Evolutionary conservation across 2,888 invertebrate genomes (phyloP).

Genomic region (Apamea crenata): DNA sequence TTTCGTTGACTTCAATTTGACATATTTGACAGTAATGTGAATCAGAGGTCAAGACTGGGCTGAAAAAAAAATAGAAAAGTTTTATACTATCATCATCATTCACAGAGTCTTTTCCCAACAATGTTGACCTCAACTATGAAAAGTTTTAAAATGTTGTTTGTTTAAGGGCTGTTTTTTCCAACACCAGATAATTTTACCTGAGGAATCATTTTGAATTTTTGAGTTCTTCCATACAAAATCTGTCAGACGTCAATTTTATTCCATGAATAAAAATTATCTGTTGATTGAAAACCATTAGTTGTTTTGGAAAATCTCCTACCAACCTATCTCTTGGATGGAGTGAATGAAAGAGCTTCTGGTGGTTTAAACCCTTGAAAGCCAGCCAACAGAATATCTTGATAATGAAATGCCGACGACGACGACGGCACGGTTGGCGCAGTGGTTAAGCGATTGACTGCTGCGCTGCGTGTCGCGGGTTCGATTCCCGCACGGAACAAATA

Average conservation of each 20-base stretch:
- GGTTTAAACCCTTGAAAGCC: background rate
- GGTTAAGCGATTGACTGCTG: too few species aligned
- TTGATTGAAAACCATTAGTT: too few species aligned
- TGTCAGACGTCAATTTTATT: too few species aligned
- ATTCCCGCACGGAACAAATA: too few species aligned
- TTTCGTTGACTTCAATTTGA: slow-evolving; percentile 94
- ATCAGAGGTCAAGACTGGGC: slow-evolving; percentile 91
- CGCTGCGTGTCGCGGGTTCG: too few species aligned
- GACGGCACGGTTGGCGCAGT: too few species aligned
- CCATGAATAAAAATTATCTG: too few species aligned
- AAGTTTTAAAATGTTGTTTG: slow-evolving; percentile 5
- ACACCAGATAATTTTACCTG: too few species aligned
- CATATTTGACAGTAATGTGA: slow-evolving; percentile 96
- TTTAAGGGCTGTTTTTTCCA: too few species aligned
- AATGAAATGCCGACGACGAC: background rate
- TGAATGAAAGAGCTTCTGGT: background rate
- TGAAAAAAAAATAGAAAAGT: slow-evolving; percentile 70
- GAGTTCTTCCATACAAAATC: too few species aligned
- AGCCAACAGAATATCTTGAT: background rate
- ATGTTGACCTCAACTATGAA: background rate
- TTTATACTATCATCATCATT: background rate
- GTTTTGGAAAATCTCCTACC: background rate
- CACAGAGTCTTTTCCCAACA: background rate
- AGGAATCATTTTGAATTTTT: too few species aligned
- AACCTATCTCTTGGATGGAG: background rate